These are phyloP conservation scores for Drosophila tristis DNA, from an alignment of 1,140 invertebrate species.

Conservation along the genomic window DNA sequence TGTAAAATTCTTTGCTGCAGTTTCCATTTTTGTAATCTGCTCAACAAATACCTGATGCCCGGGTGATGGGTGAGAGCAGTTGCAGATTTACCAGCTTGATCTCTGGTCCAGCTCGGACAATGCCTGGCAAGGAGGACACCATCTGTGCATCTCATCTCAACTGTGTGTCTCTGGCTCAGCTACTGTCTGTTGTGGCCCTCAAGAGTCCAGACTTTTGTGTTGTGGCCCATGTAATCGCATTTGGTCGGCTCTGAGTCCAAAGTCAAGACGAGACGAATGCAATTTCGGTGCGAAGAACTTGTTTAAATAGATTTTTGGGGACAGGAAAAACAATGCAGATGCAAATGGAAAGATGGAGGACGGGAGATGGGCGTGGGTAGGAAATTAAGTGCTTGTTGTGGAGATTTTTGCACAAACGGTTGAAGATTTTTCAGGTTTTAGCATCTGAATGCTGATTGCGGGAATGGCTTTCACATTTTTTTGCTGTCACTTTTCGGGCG, in stretches of 20 bases:
- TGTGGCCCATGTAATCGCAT: slow-evolving; percentile 69
- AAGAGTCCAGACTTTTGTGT: slow-evolving; percentile 35
- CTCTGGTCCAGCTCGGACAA: slow-evolving; percentile 42
- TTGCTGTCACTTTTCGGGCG: slow-evolving; percentile 7
- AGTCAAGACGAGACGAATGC: slow-evolving; percentile 56
- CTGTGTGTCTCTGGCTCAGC: slow-evolving; percentile 1
- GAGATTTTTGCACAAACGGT: not conserved
- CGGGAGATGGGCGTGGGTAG: not conserved
- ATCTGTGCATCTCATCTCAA: slow-evolving; percentile 32
- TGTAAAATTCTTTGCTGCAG: slow-evolving; percentile 41
- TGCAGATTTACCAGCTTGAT: slow-evolving; percentile 49
- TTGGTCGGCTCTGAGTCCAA: slow-evolving; percentile 42
- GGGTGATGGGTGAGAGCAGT: slow-evolving; percentile 19
- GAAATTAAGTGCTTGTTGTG: slow-evolving; percentile 47
- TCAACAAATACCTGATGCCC: slow-evolving; percentile 43
- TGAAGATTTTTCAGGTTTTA: slow-evolving; percentile 37
- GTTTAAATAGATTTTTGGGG: slow-evolving; percentile 58
- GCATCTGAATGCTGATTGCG: slow-evolving; percentile 23
- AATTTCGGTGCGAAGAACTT: slow-evolving; percentile 60
- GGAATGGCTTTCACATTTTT: slow-evolving; percentile 39
- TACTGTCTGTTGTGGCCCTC: slow-evolving; percentile 8
- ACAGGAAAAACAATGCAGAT: slow-evolving; percentile 52
- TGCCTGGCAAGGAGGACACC: slow-evolving; percentile 27
- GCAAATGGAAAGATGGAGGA: slow-evolving; percentile 29
- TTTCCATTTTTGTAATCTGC: slow-evolving; percentile 29